Conservation (phyloP, 2,113 vertebrate species). For the Atlantisia rogersi region DNA sequence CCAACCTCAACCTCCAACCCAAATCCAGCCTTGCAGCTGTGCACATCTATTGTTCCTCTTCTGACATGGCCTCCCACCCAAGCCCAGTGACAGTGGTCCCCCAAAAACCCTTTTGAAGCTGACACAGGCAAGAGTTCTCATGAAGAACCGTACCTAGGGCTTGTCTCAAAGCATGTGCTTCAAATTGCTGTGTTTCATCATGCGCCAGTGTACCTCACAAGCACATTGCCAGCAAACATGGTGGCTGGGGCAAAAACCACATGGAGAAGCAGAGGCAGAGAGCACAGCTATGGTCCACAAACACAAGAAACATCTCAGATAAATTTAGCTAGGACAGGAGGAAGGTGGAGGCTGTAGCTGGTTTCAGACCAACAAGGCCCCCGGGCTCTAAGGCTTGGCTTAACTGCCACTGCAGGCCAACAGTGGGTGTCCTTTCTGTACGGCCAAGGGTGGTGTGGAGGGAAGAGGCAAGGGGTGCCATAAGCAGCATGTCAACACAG, state of each 20-base stretch:
- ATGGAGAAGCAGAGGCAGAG: background rate
- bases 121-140: background rate
- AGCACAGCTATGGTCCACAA: background rate
- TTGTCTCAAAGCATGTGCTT: background rate
- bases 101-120: background rate
- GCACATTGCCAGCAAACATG: fast-evolving
- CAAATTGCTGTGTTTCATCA: fast-evolving
- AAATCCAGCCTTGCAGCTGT: background rate
- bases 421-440: fast-evolving
- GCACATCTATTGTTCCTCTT: background rate
- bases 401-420: background rate
- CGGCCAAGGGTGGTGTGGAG: fast-evolving
- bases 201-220: background rate
- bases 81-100: background rate
- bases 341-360: background rate
- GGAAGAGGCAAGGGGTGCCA: background rate
- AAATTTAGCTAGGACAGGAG: background rate
- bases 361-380: background rate
- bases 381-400: background rate
- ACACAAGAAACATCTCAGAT: background rate
- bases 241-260: background rate
- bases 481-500: background rate
- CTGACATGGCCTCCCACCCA: background rate
- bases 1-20: too few species aligned
- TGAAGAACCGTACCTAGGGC: background rate